These are phyloP conservation scores for Cercopithecus mitis DNA, from an alignment of 2,797 vertebrate species.

Conservation along the genomic window DNA sequence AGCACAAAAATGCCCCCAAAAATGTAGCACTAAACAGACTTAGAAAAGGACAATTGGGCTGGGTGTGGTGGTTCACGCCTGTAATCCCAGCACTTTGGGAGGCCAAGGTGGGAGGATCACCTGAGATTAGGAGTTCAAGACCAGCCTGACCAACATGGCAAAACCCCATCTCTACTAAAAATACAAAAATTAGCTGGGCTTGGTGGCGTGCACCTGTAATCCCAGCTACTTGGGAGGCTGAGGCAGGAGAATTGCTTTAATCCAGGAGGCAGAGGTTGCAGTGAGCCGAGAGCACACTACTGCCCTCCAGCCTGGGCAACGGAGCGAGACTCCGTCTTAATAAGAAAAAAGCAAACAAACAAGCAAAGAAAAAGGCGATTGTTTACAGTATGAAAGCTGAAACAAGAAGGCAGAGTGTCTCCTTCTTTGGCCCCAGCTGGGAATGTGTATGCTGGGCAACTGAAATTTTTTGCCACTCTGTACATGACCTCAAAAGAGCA, in stretches of 20 bases:
- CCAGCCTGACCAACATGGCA: neutral
- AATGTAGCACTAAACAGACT: neutral
- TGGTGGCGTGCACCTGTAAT: neutral
- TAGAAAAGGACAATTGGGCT: neutral
- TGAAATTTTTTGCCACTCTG: neutral
- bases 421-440: neutral
- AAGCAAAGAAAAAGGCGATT: neutral
- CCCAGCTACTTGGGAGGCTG: neutral
- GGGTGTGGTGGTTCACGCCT: accelerated
- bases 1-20: neutral
- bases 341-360: too few species aligned
- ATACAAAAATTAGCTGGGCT: neutral
- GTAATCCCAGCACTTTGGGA: too few species aligned
- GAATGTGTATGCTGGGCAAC: neutral
- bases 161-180: neutral
- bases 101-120: neutral
- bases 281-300: neutral
- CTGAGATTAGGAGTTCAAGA: neutral
- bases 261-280: neutral
- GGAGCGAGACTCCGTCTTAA: neutral
- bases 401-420: neutral
- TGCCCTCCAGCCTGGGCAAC: neutral
- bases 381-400: neutral
- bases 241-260: neutral
- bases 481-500: neutral